Evolutionary conservation across 2,888 invertebrate species (phyloP).

Genomic region (Trichopoda pennipes): DNA sequence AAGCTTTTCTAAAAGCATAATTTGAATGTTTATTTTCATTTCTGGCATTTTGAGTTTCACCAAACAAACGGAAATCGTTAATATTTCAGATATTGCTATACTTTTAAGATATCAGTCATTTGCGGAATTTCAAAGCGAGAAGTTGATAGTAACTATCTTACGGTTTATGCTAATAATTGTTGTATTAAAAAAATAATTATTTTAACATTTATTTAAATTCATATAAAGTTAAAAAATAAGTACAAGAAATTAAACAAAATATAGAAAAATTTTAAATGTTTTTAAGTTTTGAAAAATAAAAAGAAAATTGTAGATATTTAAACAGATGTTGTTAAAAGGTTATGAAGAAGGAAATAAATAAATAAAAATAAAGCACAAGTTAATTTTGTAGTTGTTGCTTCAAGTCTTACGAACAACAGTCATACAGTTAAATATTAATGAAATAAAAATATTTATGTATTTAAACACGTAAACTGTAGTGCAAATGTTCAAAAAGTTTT

Average conservation of each 20-base stretch:
- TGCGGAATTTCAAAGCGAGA: conserved; percentile 50
- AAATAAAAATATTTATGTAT: too few relatives aligned
- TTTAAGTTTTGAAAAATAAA: too few relatives aligned
- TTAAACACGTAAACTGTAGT: too few relatives aligned
- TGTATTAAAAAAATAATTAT: not conserved
- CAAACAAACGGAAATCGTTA: conserved; percentile 29
- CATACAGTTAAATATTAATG: too few relatives aligned
- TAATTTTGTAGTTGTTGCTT: too few relatives aligned
- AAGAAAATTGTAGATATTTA: too few relatives aligned
- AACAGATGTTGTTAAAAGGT: too few relatives aligned
- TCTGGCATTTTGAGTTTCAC: not conserved
- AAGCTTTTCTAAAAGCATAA: conserved; percentile 10
- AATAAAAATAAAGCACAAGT: too few relatives aligned
- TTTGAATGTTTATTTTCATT: conserved; percentile 4
- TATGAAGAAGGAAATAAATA: too few relatives aligned
- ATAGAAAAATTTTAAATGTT: too few relatives aligned
- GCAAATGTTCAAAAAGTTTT: too few relatives aligned
- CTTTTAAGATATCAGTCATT: conserved; percentile 56
- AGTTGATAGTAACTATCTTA: conserved; percentile 18
- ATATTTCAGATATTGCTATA: conserved; percentile 25
- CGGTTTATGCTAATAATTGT: not conserved
- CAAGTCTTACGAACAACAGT: too few relatives aligned
- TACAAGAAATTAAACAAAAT: not conserved
- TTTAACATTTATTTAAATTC: not conserved
- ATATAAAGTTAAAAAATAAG: not conserved